These are phyloP conservation scores for Araneus ventricosus DNA, from an alignment of 1,140 invertebrate genomes.

Conservation along the genomic window DNA sequence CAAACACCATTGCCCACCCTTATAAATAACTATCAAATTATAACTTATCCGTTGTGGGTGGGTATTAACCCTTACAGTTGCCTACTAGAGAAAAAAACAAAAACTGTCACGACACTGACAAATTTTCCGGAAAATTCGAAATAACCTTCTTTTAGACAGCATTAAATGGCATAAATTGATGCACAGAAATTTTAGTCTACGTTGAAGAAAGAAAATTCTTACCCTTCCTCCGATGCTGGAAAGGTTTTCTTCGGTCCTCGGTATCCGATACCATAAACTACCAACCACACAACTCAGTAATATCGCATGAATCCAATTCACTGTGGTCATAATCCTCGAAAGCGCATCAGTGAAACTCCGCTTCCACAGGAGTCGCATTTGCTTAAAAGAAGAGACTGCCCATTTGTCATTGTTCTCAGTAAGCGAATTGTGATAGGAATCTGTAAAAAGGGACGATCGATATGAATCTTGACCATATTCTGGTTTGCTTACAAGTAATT, in stretches of 20 bases:
- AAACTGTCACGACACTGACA: too few relatives aligned
- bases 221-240: constrained; percentile 90
- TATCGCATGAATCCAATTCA: constrained; percentile 90
- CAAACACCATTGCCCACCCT: not conserved
- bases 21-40: not conserved
- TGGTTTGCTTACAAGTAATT: not conserved
- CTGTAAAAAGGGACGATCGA: constrained; percentile 85
- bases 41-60: too few relatives aligned
- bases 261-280: constrained; percentile 89
- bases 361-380: constrained; percentile 88
- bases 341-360: too few relatives aligned
- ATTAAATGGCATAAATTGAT: too few relatives aligned
- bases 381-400: constrained; percentile 90
- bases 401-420: constrained; percentile 83
- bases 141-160: too few relatives aligned
- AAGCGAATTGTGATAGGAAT: constrained; percentile 81
- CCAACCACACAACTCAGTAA: constrained; percentile 87
- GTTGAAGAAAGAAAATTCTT: constrained; percentile 56
- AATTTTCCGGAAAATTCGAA: too few relatives aligned
- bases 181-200: too few relatives aligned
- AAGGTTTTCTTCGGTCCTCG: constrained; percentile 87
- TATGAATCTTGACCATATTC: constrained; percentile 84
- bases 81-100: too few relatives aligned
- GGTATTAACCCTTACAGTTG: too few relatives aligned
- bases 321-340: constrained; percentile 87